Conservation (phyloP, 2,888 invertebrate genomes). For the Parnassius glacialis region DNA sequence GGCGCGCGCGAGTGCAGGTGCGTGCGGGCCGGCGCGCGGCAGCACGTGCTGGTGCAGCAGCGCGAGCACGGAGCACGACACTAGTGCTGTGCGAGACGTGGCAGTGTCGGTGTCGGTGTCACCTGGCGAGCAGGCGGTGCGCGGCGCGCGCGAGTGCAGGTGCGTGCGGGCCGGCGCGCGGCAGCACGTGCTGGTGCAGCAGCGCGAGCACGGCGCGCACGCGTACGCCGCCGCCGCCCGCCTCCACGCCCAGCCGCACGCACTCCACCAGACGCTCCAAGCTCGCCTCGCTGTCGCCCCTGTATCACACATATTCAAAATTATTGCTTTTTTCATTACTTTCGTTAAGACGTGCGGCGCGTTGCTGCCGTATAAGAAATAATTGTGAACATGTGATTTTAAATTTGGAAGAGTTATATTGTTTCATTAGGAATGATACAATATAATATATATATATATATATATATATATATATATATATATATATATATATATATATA, state of each 20-base stretch:
- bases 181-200: slow-evolving; percentile 60
- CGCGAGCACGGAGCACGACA: slow-evolving; percentile 45
- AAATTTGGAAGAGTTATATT: too few relatives aligned
- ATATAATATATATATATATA: too few relatives aligned
- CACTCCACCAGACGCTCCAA: slow-evolving; percentile 73
- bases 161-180: slow-evolving; percentile 56
- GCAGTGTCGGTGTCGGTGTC: neutral
- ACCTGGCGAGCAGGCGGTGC: slow-evolving; percentile 64
- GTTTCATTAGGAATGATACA: too few relatives aligned
- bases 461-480: too few relatives aligned
- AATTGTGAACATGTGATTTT: too few relatives aligned
- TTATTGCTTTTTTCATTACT: too few relatives aligned
- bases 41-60: slow-evolving; percentile 61
- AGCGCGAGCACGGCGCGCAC: slow-evolving; percentile 62
- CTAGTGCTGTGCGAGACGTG: slow-evolving; percentile 16
- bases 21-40: slow-evolving; percentile 55
- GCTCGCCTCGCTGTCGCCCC: slow-evolving; percentile 80
- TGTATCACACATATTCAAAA: slow-evolving; percentile 26
- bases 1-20: slow-evolving; percentile 41
- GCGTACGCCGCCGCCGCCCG: slow-evolving; percentile 69
- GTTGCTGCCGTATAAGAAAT: too few relatives aligned
- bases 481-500: too few relatives aligned
- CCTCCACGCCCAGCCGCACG: slow-evolving; percentile 74
- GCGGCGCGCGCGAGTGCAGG: slow-evolving; percentile 65
- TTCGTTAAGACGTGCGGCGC: too few relatives aligned